phyloP scores from a whole-genome alignment of 2,797 vertebrate genomes.

The Coluber constrictor region DNA sequence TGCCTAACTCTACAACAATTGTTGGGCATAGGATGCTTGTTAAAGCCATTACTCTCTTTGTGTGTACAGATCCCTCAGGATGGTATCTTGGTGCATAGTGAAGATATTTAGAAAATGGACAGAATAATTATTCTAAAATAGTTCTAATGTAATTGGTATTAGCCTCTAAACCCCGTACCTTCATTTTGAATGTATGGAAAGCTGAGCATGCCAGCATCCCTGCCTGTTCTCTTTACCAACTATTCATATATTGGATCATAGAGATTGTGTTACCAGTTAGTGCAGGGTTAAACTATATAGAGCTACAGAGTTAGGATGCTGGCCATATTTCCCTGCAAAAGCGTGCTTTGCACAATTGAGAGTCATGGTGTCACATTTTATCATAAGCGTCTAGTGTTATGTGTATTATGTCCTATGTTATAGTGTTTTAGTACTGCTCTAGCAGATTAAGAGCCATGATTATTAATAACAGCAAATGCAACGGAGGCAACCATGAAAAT shows the following conservation, averaged over 20 bases:
- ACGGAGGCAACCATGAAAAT: conserved; percentile 1
- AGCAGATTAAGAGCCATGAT: neutral
- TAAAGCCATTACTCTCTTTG: neutral
- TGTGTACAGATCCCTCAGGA: neutral
- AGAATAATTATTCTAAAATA: neutral
- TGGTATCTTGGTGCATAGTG: neutral
- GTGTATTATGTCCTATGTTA: neutral
- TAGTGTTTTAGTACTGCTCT: neutral
- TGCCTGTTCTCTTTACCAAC: neutral
- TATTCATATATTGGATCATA: neutral
- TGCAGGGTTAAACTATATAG: neutral
- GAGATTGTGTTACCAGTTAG: neutral
- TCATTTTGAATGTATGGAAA: neutral
- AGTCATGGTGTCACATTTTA: neutral
- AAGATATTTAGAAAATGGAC: neutral
- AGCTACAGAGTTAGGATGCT: neutral
- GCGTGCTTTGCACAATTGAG: neutral
- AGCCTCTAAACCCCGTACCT: neutral
- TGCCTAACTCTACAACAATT: neutral
- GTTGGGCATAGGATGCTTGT: neutral
- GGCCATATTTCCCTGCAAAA: neutral
- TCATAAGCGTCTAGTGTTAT: neutral
- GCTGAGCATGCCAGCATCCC: neutral
- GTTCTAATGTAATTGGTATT: neutral
- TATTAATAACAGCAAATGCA: conserved; percentile 10